These are phyloP conservation scores for Psilopogon haemacephalus DNA, from an alignment of 2,113 vertebrate species.

Conservation along the genomic window DNA sequence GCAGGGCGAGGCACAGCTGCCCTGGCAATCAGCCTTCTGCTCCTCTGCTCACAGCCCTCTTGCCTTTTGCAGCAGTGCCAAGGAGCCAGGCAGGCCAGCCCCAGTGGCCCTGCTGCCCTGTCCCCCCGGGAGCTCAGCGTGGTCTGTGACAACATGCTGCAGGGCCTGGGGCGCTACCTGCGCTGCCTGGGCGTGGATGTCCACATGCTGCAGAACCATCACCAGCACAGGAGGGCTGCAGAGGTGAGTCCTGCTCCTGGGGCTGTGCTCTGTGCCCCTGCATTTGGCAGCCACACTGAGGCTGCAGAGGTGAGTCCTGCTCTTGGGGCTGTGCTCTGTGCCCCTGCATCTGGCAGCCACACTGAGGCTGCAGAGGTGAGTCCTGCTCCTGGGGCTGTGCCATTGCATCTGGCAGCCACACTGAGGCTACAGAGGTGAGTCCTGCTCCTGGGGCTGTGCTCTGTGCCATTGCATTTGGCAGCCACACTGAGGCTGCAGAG, in stretches of 20 bases:
- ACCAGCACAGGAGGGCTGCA: slow-evolving; percentile 84
- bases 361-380: too few relatives aligned
- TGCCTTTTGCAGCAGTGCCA: not conserved
- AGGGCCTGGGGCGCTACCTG: slow-evolving; percentile 86
- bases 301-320: too few relatives aligned
- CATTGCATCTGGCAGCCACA: not conserved
- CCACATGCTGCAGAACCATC: slow-evolving; percentile 75
- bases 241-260: slow-evolving; percentile 80
- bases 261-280: too few relatives aligned
- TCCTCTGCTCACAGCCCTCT: not conserved
- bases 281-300: not conserved
- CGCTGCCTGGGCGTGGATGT: slow-evolving; percentile 85
- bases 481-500: too few relatives aligned
- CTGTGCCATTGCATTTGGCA: too few relatives aligned
- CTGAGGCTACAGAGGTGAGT: too few relatives aligned
- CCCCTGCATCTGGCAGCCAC: not conserved
- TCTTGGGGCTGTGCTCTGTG: fast-evolving
- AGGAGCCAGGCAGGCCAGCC: not conserved
- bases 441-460: fast-evolving
- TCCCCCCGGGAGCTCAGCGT: slow-evolving; percentile 78
- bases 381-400: fast-evolving
- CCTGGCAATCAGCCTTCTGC: not conserved
- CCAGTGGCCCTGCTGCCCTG: fast-evolving
- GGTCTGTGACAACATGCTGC: slow-evolving; percentile 90
- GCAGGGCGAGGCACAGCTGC: not conserved